These are phyloP conservation scores for Catocala nupta DNA, from an alignment of 2,888 invertebrate genomes.

Conservation along the genomic window DNA sequence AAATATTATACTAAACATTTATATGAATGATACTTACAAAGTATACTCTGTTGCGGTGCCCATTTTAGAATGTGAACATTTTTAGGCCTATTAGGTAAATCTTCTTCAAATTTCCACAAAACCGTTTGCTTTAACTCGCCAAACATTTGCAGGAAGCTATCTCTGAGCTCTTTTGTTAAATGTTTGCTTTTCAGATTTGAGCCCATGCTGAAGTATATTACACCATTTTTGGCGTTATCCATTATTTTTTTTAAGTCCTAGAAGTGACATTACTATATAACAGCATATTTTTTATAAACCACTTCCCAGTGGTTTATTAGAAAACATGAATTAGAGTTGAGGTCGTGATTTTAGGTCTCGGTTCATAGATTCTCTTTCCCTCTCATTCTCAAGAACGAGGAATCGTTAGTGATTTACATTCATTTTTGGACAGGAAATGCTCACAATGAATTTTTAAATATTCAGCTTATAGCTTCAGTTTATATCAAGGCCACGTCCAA, in stretches of 20 bases:
- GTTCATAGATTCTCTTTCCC: too few species aligned
- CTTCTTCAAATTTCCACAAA: constrained; percentile 70
- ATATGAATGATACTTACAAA: neutral
- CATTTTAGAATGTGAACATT: constrained; percentile 65
- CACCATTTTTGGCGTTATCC: constrained; percentile 71
- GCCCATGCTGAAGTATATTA: constrained; percentile 81
- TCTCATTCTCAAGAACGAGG: too few species aligned
- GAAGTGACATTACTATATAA: neutral
- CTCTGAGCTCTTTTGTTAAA: constrained; percentile 61
- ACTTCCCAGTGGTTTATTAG: too few species aligned
- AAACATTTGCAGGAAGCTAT: constrained; percentile 67
- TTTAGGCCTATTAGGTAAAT: constrained; percentile 51
- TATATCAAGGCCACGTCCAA: too few species aligned
- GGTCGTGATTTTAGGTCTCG: too few species aligned
- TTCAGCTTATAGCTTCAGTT: too few species aligned
- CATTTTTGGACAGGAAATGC: too few species aligned
- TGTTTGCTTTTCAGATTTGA: constrained; percentile 69
- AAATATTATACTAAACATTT: neutral
- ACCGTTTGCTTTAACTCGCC: constrained; percentile 73
- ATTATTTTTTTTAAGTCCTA: constrained; percentile 70
- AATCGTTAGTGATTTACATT: too few species aligned
- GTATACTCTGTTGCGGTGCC: constrained; percentile 69
- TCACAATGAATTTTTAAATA: too few species aligned
- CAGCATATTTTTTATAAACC: too few species aligned
- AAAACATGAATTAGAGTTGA: too few species aligned